Conservation (phyloP, 2,113 vertebrate species). For the Limnothrissa miodon region DNA sequence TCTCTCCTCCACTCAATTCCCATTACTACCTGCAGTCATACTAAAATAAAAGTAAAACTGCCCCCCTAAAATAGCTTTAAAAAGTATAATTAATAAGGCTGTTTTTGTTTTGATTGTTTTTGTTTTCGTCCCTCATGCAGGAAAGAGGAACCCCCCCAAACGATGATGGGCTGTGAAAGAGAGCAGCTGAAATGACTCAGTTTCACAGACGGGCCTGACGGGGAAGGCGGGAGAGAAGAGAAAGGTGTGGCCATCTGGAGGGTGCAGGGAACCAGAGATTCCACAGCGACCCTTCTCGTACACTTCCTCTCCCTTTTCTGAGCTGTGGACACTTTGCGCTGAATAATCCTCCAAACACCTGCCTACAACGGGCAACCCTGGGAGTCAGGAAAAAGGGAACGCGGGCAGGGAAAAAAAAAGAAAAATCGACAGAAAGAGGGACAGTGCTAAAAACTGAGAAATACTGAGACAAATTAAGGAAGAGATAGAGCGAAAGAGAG, state of each 20-base stretch:
- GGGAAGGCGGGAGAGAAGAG: background rate
- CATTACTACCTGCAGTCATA: no score
- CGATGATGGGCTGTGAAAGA: background rate
- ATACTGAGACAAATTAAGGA: no score
- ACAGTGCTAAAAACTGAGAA: background rate
- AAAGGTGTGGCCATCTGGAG: background rate
- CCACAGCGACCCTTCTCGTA: background rate
- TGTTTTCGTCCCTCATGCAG: no score
- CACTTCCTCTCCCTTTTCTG: background rate
- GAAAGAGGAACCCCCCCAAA: no score
- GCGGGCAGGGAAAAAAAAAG: background rate
- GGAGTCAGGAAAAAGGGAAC: background rate
- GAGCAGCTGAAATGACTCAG: slow-evolving; percentile 1
- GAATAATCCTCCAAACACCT: background rate
- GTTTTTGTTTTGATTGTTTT: background rate
- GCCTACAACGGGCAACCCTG: slow-evolving; percentile 2
- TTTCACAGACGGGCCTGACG: background rate
- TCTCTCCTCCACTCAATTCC: no score
- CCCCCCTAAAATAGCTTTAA: no score
- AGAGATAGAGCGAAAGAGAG: no score
- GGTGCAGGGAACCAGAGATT: background rate
- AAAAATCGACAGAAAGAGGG: background rate
- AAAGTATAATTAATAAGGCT: no score
- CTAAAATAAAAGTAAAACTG: no score
- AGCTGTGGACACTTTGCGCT: background rate